Base-by-base conservation (phyloP, 2,113 vertebrate species). In the Pseudorectes ferrugineus region DNA sequence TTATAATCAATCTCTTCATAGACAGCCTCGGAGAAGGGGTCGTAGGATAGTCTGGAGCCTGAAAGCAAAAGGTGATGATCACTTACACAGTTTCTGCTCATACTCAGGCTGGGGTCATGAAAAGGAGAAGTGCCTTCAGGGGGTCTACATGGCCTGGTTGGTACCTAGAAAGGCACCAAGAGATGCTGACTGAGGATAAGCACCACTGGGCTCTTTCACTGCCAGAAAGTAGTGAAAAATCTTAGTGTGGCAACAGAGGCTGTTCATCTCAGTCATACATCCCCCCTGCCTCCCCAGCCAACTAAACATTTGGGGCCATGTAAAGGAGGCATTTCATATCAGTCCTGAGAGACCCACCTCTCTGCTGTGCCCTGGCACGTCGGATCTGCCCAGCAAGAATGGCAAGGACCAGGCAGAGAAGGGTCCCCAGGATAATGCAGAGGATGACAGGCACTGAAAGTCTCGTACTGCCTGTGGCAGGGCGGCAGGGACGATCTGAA, bases 1-100 rank as follows among this genome's bases (percentile, higher is more conserved):
- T 70, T 66, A 15, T 94, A 94, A 35, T 92, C 38, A 2, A 97
- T 95, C 71, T 97, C 96, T 88, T 97, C 96, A 24, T 97, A 97
- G 71, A 97, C 71, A 29, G 55, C 88, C 63, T 97, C 95, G 2
- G 90, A 76, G 82, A 94, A 95, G 21, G 71, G 75, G 14, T 92
- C 12, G 2, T 93, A 92, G 67, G 85, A 40, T n/a, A 59, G 22
- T 45, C 66, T 74, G 77, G 8, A 95, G 12, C 75, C 95, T 97
- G 88, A 42, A 96, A 92, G 38, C 61, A 54, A 75, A 87, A 85
- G 28, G 25, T 38, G 68, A 8, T 38, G 46, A 63, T 89, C 45
- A 89, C 20, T 85, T n/a, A 61, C 36, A 91, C 2, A 58, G 66
- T 62, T 20, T 85, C n/a, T 89, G 40, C 24, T 74, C 10, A 11